Evolutionary conservation across 2,113 vertebrate species (phyloP).

Genomic region (Takifugu flavidus): DNA sequence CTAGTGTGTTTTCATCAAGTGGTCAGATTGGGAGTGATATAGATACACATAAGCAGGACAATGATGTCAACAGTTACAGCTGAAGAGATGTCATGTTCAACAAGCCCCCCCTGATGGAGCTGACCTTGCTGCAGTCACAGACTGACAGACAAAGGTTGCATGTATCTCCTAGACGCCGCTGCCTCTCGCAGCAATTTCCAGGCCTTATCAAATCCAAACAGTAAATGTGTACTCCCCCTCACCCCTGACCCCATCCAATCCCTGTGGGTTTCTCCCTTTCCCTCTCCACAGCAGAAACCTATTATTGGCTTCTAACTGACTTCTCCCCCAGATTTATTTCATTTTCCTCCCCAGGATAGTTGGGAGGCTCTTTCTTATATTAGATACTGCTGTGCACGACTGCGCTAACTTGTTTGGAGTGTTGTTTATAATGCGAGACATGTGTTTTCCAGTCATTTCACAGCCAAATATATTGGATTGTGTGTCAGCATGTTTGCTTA

Average conservation of each 20-base stretch:
- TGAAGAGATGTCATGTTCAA: constrained; percentile 17
- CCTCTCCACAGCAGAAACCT: constrained; percentile 41
- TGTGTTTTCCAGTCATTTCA: constrained; percentile 35
- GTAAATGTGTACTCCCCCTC: constrained; percentile 45
- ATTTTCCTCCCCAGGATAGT: constrained; percentile 28
- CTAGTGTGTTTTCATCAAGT: constrained; percentile 15
- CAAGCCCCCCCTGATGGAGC: constrained; percentile 16
- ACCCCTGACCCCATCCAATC: constrained; percentile 43
- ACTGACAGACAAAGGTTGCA: constrained; percentile 36
- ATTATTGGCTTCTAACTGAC: constrained; percentile 40
- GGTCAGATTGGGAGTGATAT: constrained; percentile 26
- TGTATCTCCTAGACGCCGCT: constrained; percentile 30
- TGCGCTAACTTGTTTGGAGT: constrained; percentile 18
- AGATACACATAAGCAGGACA: constrained; percentile 12
- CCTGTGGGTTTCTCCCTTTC: constrained; percentile 18
- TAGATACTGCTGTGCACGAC: constrained; percentile 19
- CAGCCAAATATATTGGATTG: constrained; percentile 23
- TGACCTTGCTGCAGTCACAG: constrained; percentile 25
- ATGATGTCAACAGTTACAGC: constrained; percentile 40
- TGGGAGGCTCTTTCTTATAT: constrained; percentile 16
- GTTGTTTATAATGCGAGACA: constrained; percentile 37
- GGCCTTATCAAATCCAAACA: constrained; percentile 55
- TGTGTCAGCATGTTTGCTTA: constrained; percentile 43
- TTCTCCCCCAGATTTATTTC: constrained; percentile 39
- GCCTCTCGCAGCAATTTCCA: constrained; percentile 57